Evolutionary conservation across 2,888 invertebrate species (phyloP).

Genomic region (Scaptomyza cyrtandrae): DNA sequence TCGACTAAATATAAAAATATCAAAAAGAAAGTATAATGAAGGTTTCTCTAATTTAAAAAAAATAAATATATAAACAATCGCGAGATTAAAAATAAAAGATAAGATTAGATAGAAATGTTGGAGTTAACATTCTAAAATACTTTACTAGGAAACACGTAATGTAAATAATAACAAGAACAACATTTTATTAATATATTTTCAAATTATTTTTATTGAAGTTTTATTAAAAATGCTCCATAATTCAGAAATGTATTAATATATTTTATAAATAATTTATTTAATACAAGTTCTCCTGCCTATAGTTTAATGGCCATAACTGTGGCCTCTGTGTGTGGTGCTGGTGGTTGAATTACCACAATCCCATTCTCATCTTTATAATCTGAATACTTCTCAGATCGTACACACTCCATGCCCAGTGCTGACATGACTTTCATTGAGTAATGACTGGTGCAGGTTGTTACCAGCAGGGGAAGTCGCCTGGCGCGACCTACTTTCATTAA

Average conservation of each 20-base stretch:
- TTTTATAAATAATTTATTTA: neutral
- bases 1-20: too few relatives aligned
- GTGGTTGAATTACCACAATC: conserved; percentile 62
- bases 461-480: conserved; percentile 55
- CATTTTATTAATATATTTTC: too few relatives aligned
- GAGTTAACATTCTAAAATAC: neutral
- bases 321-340: conserved; percentile 56
- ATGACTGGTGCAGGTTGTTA: conserved; percentile 71
- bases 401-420: conserved; percentile 60
- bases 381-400: conserved; percentile 50
- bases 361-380: conserved; percentile 64
- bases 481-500: conserved; percentile 61
- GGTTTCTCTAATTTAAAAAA: too few relatives aligned
- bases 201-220: too few relatives aligned
- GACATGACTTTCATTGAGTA: conserved; percentile 66
- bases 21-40: too few relatives aligned
- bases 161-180: too few relatives aligned
- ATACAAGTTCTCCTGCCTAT: neutral
- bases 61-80: too few relatives aligned
- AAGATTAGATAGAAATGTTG: neutral
- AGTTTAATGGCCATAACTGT: conserved; percentile 53
- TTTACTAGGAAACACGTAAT: neutral
- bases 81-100: too few relatives aligned
- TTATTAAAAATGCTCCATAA: too few relatives aligned
- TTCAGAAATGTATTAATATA: too few relatives aligned